Evolutionary conservation across 1,140 invertebrate genomes (phyloP), one percentile per base, ranked within the genome.

Genomic region (Hyphantria cunea): DNA sequence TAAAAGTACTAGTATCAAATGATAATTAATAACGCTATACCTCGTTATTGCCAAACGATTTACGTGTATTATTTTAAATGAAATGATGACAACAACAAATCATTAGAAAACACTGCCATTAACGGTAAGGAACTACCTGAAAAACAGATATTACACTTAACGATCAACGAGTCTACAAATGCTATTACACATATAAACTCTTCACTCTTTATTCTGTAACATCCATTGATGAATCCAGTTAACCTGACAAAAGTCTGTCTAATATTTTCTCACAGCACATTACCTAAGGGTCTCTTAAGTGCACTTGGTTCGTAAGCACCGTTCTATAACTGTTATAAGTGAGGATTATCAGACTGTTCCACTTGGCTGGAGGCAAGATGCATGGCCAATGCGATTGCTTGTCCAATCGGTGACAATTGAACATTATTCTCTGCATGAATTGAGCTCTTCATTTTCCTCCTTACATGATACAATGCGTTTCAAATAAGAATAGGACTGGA

Each of bases 231-330:
- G 13, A 47, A 14, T 10, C 6, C 54, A 32, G 48, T 56, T 48
- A 48, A 48, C 14, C 54, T 14, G 37, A 48, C 32, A 37, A 48
- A 31, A 34, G 13, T 56, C 37, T 14, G 12, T 0, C 54, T 44
- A 56, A 56, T 56, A 56, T 56, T 56, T 56, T 39, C 44, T 56
- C 42, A 56, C 54, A n/a, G 44, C 11, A 48, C 44, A 56, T 56
- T 56, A 56, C 54, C 44, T 14, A 48, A 15, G 31, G 32, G 12
- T 12, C 54, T 56, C 32, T 48, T 48, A 48, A 47, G 54, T 47
- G 44, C 33, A 45, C 41, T 44, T 44, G 31, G 42, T 32, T 32
- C 25, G n/a, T 51, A 33, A 51, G 44, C 17, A 25, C 41, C 13
- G 41, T 6, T 44, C 41, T 44, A 6, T 39, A 58, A 44, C 32